These are phyloP conservation scores for Venusia cambrica DNA, from an alignment of 2,888 invertebrate species.

Conservation along the genomic window DNA sequence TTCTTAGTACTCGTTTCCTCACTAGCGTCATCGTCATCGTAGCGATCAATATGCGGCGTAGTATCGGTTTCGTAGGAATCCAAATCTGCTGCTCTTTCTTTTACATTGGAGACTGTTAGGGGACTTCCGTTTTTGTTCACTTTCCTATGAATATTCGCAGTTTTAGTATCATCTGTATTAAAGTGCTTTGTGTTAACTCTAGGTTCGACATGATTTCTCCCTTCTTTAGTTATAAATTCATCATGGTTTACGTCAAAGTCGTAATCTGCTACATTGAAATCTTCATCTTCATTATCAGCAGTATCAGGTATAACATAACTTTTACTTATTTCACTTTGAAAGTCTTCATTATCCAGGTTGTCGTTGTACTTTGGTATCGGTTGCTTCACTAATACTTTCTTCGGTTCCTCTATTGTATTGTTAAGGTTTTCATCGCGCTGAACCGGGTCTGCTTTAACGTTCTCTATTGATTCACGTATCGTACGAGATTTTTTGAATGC, in stretches of 20 bases:
- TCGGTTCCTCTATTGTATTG: constrained; percentile 24
- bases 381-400: constrained; percentile 49
- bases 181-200: constrained; percentile 26
- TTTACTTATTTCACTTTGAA: constrained; percentile 45
- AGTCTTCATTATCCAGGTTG: constrained; percentile 54
- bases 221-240: constrained; percentile 53
- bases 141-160: constrained; percentile 32
- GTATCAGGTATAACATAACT: constrained; percentile 43
- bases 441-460: constrained; percentile 2
- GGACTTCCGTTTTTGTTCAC: constrained; percentile 20
- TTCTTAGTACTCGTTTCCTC: constrained; percentile 35
- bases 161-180: constrained; percentile 2
- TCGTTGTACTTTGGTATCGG: constrained; percentile 63
- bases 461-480: constrained; percentile 33
- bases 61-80: constrained; percentile 35
- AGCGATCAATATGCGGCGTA: constrained; percentile 46
- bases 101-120: constrained; percentile 27
- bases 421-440: constrained; percentile 18
- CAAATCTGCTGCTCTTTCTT: constrained; percentile 28
- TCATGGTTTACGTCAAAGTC: constrained; percentile 69
- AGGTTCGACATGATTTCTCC: constrained; percentile 58
- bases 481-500: constrained; percentile 17
- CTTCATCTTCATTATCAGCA: constrained; percentile 64
- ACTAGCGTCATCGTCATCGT: too few species aligned
- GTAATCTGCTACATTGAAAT: constrained; percentile 64